Base-by-base conservation (phyloP, 2,797 vertebrate species). In the Microhierax caerulescens region DNA sequence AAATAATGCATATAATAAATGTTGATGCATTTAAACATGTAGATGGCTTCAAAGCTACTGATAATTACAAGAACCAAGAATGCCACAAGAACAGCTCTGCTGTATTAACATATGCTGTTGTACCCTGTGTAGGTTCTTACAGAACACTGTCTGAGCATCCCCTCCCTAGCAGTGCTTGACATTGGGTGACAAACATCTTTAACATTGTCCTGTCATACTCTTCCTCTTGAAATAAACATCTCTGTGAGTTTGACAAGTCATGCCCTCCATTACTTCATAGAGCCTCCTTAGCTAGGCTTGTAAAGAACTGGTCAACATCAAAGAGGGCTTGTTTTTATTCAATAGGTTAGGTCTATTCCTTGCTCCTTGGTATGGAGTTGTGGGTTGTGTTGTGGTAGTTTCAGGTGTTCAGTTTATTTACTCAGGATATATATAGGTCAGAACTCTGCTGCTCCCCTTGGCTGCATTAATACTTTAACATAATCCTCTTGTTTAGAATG, bases 1-100 rank as follows among this genome's bases (percentile, higher is more conserved):
- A 88, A 96, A 93, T 70, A 91, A 93, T 41, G 34, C 56, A 83
- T 85, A 36, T 41, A 85, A 88, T 85, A 56, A 65, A 88, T 85
- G 95, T 57, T 90, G 54, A 86, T 79, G 61, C 17, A 65, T 43
- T 93, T 81, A 87, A 80, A 86, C 57, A 80, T 27, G 60, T 65
- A 85, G 54, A 80, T 94, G 48, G 45, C 30, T 94, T 97, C 59
- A 92, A 86, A 86, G 73, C 54, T 88, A 86, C 53, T 68, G 74
- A 43, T 82, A 80, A n/a, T 90, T 77, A 56, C 16, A 91, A 60
- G 78, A 77, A 88, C 32, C 83, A 83, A 64, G 28, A 84, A 73
- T 39, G 50, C 57, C 68, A 85, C 13, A 89, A 79, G 84, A 76
- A 87, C 48, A 27, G 56, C 28, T 94, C 63, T 82, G 32, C 64